Evolutionary conservation across 2,113 vertebrate genomes (phyloP), one percentile per base, ranked within the genome.

Genomic region (Climacteris rufus): DNA sequence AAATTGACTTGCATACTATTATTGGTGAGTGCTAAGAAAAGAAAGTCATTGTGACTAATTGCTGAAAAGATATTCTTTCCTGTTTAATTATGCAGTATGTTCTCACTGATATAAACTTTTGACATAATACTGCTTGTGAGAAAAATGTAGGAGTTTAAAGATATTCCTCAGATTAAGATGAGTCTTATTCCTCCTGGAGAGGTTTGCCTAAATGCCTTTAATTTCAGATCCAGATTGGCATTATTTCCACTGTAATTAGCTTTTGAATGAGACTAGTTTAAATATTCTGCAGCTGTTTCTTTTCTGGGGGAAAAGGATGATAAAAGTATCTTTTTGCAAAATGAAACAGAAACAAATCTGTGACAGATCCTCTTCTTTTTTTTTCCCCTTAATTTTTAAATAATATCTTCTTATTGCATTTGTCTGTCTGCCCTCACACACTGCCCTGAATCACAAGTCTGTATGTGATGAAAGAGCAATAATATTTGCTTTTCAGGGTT

Each of bases 401-500:
- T 89, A 94, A 59, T 69, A 50, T 28, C 59, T 24, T 92, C 37
- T 76, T 83, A 90, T 6, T 91, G 63, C 11, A 7, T 94, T 68
- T 94, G 45, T 93, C 87, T 91, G 87, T 87, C 75, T 95, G 82
- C 39, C 63, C 63, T 96, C 92, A 87, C 87, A 93, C 82, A 44
- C 57, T 70, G 12, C 19, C 42, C 85, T 86, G 87, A 90, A 80
- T 91, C 75, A 80, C 71, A 77, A 72, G 68, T n/a, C 75, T 83
- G 63, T 57, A 80, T 83, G 68, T 91, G 93, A 93, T 93, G 82
- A 89, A 96, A 91, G 57, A 93, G 81, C 87, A 95, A 92, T 96
- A 95, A 95, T 96, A 94, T 95, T 96, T 96, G 87, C 92, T 96
- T 95, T 95, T 90, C 82, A 95, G 93, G 79, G 90, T 44, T 93